Evolutionary conservation across 2,797 vertebrate genomes (phyloP), one percentile per base, ranked within the genome.

Genomic region (Botia almorhae): DNA sequence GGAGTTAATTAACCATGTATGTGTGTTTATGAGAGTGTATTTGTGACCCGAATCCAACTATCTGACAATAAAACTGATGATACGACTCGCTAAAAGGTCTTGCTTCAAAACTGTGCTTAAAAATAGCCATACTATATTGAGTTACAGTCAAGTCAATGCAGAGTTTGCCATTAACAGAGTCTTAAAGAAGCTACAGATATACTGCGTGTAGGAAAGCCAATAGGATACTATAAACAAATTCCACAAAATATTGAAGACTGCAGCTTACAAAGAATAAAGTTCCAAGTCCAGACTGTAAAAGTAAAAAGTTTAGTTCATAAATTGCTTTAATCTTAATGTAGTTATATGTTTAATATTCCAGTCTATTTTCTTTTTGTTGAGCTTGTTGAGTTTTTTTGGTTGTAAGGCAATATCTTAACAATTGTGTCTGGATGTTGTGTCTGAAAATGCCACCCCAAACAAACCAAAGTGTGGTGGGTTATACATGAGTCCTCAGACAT

Each of bases 81-180:
- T 86, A 88, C 89, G 87, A 85, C 95, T 94, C 92, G 8, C 94
- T 96, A 91, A 96, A 97, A 94, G 97, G 96, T 92, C 93, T 93
- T 91, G 90, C 92, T 92, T 91, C 81, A 83, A 92, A 90, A 89
- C 86, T 88, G 73, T 69, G 87, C 91, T 92, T 93, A 95, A 91
- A 95, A 95, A 95, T 95, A 95, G 92, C 88, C 70, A 43, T 81
- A 82, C 87, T 58, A 87, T 93, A 88, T 94, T 93, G 69, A 90
- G 89, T 95, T 95, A 93, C 94, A 92, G 90, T 79, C 89, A 88
- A 83, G 83, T 89, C 81, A 87, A 91, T 91, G 89, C 86, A 91
- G 91, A 91, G 91, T 92, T 93, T 90, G 86, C 89, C 87, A 87
- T 92, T 90, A 87, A 87, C 79, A 87, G 86, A 73, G 77, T 85